A percentile compares a stretch with the other conserved stretches of the same genome.
These are phyloP conservation scores for Apoda limacodes DNA, from an alignment of 2,888 invertebrate species.

Conservation along the genomic window DNA sequence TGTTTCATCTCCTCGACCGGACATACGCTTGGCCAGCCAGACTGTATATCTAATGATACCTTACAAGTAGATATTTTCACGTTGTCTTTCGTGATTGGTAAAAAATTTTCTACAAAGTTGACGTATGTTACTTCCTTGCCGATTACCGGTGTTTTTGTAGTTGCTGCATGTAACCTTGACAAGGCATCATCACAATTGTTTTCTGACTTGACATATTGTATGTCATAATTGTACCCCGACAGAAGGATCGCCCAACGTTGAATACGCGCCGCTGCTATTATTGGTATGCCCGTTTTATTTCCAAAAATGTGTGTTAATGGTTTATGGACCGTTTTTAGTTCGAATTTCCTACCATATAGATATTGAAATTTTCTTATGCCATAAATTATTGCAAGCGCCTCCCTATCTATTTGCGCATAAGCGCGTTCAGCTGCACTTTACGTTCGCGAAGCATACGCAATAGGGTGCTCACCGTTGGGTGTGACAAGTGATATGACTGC, in stretches of 20 bases:
- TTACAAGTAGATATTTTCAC: neutral
- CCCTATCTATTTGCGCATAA: slow-evolving; percentile 22
- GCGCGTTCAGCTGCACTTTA: slow-evolving; percentile 19
- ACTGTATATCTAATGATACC: too few species aligned
- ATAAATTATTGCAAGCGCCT: slow-evolving; percentile 22
- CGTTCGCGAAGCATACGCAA: slow-evolving; percentile 21
- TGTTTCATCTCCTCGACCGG: too few species aligned
- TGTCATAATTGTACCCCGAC: slow-evolving; percentile 26
- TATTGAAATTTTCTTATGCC: slow-evolving; percentile 21
- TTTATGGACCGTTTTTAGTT: slow-evolving; percentile 34
- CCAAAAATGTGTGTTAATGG: slow-evolving; percentile 34
- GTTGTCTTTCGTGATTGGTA: slow-evolving; percentile 3
- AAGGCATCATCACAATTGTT: slow-evolving; percentile 20
- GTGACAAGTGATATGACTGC: slow-evolving; percentile 20
- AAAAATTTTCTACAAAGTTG: slow-evolving; percentile 6
- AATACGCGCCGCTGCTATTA: slow-evolving; percentile 25
- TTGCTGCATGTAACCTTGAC: slow-evolving; percentile 20
- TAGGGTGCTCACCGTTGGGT: slow-evolving; percentile 19
- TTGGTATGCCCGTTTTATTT: slow-evolving; percentile 22
- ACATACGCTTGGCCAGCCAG: too few species aligned
- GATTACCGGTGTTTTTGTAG: too few species aligned
- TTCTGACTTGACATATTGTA: slow-evolving; percentile 16
- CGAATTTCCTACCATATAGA: slow-evolving; percentile 23
- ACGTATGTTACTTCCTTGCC: too few species aligned
- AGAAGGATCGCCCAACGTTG: slow-evolving; percentile 28